Evolutionary conservation across 2,888 invertebrate species (phyloP), one percentile per base, ranked within the genome.

Genomic region (Desoria tigrina): DNA sequence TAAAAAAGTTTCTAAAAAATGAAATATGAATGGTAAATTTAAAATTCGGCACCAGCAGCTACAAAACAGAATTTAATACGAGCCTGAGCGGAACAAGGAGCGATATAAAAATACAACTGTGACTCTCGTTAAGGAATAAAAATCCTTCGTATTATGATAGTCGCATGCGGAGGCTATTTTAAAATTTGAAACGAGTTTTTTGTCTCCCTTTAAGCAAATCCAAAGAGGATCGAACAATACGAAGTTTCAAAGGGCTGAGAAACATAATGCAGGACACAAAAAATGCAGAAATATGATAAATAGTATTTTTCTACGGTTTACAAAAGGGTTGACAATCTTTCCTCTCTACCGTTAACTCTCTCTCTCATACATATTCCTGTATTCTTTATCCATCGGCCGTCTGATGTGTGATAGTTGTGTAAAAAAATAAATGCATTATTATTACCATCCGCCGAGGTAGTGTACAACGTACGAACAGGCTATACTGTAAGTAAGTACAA

Each of bases 271-370:
- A 58, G 23, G 39, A 67, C 60, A 67, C 60, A 73, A 74, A 74
- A 74, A 73, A 73, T 74, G 73, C 69, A 74, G 74, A 74, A 73
- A 74, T 74, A 74, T 74, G 74, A 74, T 74, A 74, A 74, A 74
- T 74, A 74, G 74, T 66, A 58, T 57, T 61, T 53, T 53, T 50
- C 42, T 56, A 70, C 53, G 42, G 28, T 18, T 32, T 63, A 65
- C 66, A 70, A 69, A 72, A 73, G 73, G 73, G 73, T 73, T 73
- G 73, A 73, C 73, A 73, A 73, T 72, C 60, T 69, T 32, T 57
- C n/a, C 23, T 51, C 26, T 45, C 9, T 45, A 16, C 51, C 51
- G 51, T 51, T 51, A 51, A 51, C 51, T 16, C n/a, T 45, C 9
- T 18, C 49, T 49, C 51, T 51, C 51, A 51, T 51, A 51, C 51